Percentiles rank a stretch among this genome's conserved stretches.
phyloP scores from a whole-genome alignment of 2,888 invertebrate species.

The Geophilus truncorum region DNA sequence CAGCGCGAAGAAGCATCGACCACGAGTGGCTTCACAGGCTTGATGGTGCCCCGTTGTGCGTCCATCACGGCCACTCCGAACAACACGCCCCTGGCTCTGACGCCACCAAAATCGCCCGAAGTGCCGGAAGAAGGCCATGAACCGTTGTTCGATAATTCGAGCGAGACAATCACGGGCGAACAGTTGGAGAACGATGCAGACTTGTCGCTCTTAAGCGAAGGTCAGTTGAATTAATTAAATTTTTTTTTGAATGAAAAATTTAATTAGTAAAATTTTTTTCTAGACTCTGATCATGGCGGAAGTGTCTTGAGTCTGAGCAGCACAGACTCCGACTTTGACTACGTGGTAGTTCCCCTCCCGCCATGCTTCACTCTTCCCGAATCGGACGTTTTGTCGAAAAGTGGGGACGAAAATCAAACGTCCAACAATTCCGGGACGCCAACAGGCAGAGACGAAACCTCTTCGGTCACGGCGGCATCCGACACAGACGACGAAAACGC shows the following conservation, averaged over 20 bases:
- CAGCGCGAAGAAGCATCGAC: neutral
- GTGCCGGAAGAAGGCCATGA: slow-evolving; percentile 39
- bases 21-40: slow-evolving; percentile 39
- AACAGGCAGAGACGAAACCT: slow-evolving; percentile 23
- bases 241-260: neutral
- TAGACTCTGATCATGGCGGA: slow-evolving; percentile 38
- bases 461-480: slow-evolving; percentile 28
- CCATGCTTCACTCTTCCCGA: slow-evolving; percentile 45
- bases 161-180: too few relatives aligned
- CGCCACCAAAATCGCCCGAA: slow-evolving; percentile 46
- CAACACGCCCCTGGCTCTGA: slow-evolving; percentile 46
- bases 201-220: slow-evolving; percentile 35
- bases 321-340: slow-evolving; percentile 46
- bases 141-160: slow-evolving; percentile 33
- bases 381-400: neutral
- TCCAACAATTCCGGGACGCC: neutral
- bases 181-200: slow-evolving; percentile 42
- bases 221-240: neutral
- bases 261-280: neutral
- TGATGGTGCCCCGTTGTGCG: slow-evolving; percentile 39
- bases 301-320: slow-evolving; percentile 43
- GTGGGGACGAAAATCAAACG: neutral
- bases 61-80: slow-evolving; percentile 46
- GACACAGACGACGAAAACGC: slow-evolving; percentile 29
- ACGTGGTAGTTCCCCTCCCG: slow-evolving; percentile 48